These are phyloP conservation scores for Cotesia chilonis DNA, from an alignment of 1,140 invertebrate genomes.

Conservation along the genomic window DNA sequence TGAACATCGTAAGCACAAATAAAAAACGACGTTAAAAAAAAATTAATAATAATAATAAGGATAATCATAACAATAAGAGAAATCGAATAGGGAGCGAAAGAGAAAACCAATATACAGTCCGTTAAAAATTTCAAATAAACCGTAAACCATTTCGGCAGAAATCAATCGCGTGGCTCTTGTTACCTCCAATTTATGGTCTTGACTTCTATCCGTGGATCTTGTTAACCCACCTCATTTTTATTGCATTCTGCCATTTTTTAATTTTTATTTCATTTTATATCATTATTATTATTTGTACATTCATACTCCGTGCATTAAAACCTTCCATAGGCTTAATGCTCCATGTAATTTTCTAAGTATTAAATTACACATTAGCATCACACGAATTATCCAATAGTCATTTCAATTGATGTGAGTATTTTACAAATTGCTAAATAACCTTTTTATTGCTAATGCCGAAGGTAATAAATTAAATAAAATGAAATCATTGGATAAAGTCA, in stretches of 20 bases:
- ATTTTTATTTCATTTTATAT: not conserved
- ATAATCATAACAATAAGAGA: too few species aligned
- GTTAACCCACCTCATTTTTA: constrained; percentile 2
- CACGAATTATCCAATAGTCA: too few species aligned
- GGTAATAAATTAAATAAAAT: too few species aligned
- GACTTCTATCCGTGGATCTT: constrained; percentile 6
- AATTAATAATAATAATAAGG: not conserved
- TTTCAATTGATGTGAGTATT: too few species aligned
- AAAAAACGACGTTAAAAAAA: not conserved
- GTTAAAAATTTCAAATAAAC: not conserved
- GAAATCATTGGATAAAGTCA: too few species aligned
- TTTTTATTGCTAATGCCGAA: constrained; percentile 8
- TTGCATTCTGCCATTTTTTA: constrained; percentile 8
- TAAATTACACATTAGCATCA: too few species aligned
- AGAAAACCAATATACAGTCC: not conserved
- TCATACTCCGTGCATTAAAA: not conserved
- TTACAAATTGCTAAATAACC: not conserved
- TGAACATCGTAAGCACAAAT: not conserved
- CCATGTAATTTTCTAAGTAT: too few species aligned
- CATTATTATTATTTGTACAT: not conserved
- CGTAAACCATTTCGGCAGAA: constrained; percentile 5
- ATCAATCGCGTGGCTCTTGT: constrained; percentile 26
- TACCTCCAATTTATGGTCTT: constrained; percentile 30
- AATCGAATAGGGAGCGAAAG: too few species aligned
- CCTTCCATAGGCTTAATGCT: too few species aligned